These are phyloP conservation scores for Aphelinus certus DNA, from an alignment of 1,140 invertebrate genomes.

Conservation along the genomic window DNA sequence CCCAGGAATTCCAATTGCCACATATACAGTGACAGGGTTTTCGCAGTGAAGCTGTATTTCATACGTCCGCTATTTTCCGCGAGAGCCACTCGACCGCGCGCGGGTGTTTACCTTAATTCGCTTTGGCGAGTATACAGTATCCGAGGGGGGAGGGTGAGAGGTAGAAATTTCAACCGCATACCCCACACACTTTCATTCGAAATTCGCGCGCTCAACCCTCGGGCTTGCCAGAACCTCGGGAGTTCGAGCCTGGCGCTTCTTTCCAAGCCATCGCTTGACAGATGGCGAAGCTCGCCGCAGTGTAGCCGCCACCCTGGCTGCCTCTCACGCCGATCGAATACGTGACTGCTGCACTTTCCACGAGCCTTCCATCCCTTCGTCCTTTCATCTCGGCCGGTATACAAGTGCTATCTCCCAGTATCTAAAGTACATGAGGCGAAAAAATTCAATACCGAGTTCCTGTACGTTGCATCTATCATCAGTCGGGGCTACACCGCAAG, in stretches of 20 bases:
- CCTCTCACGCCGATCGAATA: conserved; percentile 42
- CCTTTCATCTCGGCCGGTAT: not conserved
- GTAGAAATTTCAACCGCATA: too few relatives aligned
- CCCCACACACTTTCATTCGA: too few relatives aligned
- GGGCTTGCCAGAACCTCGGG: not conserved
- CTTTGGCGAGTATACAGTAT: too few relatives aligned
- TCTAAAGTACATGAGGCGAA: too few relatives aligned
- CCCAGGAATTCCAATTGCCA: conserved; percentile 53
- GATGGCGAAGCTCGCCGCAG: not conserved
- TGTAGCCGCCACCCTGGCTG: conserved; percentile 36
- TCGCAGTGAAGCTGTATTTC: conserved; percentile 55
- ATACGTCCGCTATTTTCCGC: conserved; percentile 28
- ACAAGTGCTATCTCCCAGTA: too few relatives aligned
- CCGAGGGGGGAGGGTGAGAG: too few relatives aligned
- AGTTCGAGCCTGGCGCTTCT: too few relatives aligned
- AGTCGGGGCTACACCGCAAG: too few relatives aligned
- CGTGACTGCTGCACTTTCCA: conserved; percentile 32
- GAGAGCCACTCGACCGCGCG: too few relatives aligned
- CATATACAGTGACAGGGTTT: conserved; percentile 48
- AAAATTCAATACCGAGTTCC: too few relatives aligned
- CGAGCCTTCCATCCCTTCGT: not conserved
- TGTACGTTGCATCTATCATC: too few relatives aligned
- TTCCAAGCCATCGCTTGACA: not conserved
- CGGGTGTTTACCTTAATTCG: too few relatives aligned
- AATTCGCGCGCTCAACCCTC: not conserved